Conservation (phyloP, 92 coral and sea anemone genomes). For the Umimayanthus chanpuru region DNA sequence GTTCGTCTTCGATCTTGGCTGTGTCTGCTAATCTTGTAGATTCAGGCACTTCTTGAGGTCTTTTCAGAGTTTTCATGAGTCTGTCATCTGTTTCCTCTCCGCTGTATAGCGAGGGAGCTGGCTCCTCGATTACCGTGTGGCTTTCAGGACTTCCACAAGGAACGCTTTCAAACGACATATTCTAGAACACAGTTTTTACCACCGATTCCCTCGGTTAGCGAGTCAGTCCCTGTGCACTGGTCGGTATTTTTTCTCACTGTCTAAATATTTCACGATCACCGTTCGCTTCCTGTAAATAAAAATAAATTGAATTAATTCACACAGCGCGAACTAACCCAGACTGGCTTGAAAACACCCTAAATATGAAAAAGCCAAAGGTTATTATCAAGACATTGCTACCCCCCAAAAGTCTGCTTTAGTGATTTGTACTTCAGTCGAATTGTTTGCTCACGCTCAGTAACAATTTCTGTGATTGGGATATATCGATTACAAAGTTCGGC, state of each 20-base stretch:
- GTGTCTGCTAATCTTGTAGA: slow-evolving; percentile 93
- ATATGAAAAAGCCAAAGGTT: background rate
- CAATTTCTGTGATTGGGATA: slow-evolving; percentile 31
- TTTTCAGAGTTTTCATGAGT: slow-evolving; percentile 63
- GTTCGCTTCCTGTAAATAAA: slow-evolving; percentile 51
- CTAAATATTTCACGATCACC: slow-evolving; percentile 43
- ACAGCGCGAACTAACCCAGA: slow-evolving; percentile 23
- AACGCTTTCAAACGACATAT: slow-evolving; percentile 88
- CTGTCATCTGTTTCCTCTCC: slow-evolving; percentile 74
- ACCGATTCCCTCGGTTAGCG: slow-evolving; percentile 21
- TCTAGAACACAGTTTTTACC: slow-evolving; percentile 44
- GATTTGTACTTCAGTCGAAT: background rate
- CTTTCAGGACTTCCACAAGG: slow-evolving; percentile 97
- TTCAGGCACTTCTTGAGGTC: slow-evolving; percentile 57
- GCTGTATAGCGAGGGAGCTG: slow-evolving; percentile 92
- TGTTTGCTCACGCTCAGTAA: slow-evolving; percentile 15
- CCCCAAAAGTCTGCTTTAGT: slow-evolving; percentile 4
- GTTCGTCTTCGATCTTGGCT: slow-evolving; percentile 90
- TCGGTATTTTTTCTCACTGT: slow-evolving; percentile 24
- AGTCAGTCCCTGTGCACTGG: slow-evolving; percentile 23
- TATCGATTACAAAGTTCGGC: slow-evolving; percentile 24
- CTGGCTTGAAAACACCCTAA: background rate
- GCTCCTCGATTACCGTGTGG: slow-evolving; percentile 79
- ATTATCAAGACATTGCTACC: background rate
- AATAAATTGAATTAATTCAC: slow-evolving; percentile 41